These are phyloP conservation scores for Gadopsis marmoratus DNA, from an alignment of 2,797 vertebrate genomes.

Conservation along the genomic window DNA sequence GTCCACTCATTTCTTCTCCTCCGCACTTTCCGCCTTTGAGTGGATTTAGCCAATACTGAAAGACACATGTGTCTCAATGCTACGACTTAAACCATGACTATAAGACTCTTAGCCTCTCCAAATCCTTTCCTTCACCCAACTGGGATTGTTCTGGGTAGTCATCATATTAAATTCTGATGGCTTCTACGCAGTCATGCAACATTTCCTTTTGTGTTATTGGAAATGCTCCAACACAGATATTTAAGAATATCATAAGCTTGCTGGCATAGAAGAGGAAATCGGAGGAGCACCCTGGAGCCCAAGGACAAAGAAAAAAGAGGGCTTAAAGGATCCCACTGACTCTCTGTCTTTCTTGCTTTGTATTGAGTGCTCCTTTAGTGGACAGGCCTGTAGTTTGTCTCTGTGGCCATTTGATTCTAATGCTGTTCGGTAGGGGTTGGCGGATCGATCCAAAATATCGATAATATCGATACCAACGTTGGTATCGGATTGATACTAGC, in stretches of 20 bases:
- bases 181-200: constrained; percentile 14
- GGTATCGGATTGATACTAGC: too few relatives aligned
- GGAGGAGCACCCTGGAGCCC: constrained; percentile 4
- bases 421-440: neutral
- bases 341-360: constrained; percentile 49
- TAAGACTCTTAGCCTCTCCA: constrained; percentile 72
- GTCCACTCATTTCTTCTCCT: constrained; percentile 48
- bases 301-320: constrained; percentile 34
- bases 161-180: constrained; percentile 49
- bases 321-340: constrained; percentile 26
- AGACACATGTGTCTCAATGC: constrained; percentile 64
- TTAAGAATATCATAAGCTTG: constrained; percentile 23
- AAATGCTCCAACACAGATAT: constrained; percentile 14
- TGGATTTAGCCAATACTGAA: constrained; percentile 67
- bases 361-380: constrained; percentile 51
- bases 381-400: constrained; percentile 29
- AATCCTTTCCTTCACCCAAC: constrained; percentile 61
- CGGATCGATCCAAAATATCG: too few relatives aligned
- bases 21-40: constrained; percentile 65
- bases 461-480: too few relatives aligned
- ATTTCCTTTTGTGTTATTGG: constrained; percentile 13
- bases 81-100: constrained; percentile 41
- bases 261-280: constrained; percentile 24
- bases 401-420: constrained; percentile 25
- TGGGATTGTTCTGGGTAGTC: constrained; percentile 52